A percentile compares a stretch with the other conserved stretches of the same genome.
phyloP scores from a whole-genome alignment of 2,888 invertebrate species.

The Pharmacophagus antenor region DNA sequence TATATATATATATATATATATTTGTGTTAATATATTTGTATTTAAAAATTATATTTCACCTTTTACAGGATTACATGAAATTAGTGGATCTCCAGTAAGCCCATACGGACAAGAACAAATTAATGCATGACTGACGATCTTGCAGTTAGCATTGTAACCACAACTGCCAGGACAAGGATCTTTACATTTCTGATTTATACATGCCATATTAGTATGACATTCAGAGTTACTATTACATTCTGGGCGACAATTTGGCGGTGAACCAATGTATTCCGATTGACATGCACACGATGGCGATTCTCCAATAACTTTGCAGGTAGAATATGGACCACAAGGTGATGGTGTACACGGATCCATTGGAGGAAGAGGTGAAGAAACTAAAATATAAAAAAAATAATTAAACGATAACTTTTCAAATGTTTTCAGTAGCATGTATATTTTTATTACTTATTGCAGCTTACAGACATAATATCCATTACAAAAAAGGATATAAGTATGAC shows the following conservation, averaged over 20 bases:
- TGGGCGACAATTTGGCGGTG: slow-evolving; percentile 84
- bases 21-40: too few species aligned
- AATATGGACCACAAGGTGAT: slow-evolving; percentile 85
- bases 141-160: slow-evolving; percentile 86
- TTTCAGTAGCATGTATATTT: not conserved
- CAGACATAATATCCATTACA: not conserved
- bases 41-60: slow-evolving; percentile 45
- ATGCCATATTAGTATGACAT: slow-evolving; percentile 83
- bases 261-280: slow-evolving; percentile 81
- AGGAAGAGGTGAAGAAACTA: slow-evolving; percentile 61
- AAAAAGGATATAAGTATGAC: too few species aligned
- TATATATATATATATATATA: not conserved
- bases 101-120: slow-evolving; percentile 83
- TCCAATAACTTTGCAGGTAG: slow-evolving; percentile 82
- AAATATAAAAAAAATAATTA: not conserved
- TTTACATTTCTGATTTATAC: slow-evolving; percentile 85
- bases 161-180: slow-evolving; percentile 86
- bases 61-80: slow-evolving; percentile 65
- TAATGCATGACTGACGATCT: slow-evolving; percentile 87
- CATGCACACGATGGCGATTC: slow-evolving; percentile 85
- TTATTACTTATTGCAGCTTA: not conserved
- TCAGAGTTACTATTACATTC: slow-evolving; percentile 86
- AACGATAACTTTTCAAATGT: not conserved
- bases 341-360: slow-evolving; percentile 83
- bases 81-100: slow-evolving; percentile 85